Base-by-base conservation (phyloP, 2,888 invertebrate species). In the Pocota personata region DNA sequence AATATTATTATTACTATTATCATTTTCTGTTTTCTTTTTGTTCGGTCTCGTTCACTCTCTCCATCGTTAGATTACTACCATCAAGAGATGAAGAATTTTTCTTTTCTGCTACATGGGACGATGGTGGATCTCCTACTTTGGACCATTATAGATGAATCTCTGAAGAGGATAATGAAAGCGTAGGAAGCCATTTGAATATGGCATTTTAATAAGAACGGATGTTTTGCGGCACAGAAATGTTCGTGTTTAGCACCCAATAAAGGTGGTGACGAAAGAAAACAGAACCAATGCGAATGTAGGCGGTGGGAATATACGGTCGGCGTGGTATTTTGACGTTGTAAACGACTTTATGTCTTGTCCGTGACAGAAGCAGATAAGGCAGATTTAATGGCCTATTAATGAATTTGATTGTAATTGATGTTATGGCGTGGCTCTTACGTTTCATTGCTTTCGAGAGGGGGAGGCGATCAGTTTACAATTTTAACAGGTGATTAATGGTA, bases 371-470 rank as follows among this genome's bases (percentile, higher is more conserved):
- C 69, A 76, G 84, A 80, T 84, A 84, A 84, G 84, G 69, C 78
- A 71, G 75, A 80, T 80, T 84, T 84, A 80, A 84, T 80, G 73
- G 64, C 57, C 84, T 84, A 84, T 80, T 84, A 80, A 84, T 80
- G 75, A 84, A 75, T 80, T 80, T 80, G 75, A 84, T 80, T 80
- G 79, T 80, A 75, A 84, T 80, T 84, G 79, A 80, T 84, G 79
- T 69, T 48, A 79, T 73, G 66, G 77, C 35, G 58, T 66, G 77
- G 58, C 27, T 64, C 48, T 66, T 82, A 77, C 43, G 58, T 66
- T 82, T 77, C 82, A 77, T 72, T 77, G 71, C 66, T 40, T 40
- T 62, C 8, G n/a, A n/a, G 19, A 32, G 24, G 5, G 16, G 30
- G 24, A 46, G 55, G 37, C 66, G 66, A 66, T 57, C 66, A 69